Evolutionary conservation across 2,888 invertebrate genomes (phyloP), one percentile per base, ranked within the genome.

Genomic region (Diaphora mendica): DNA sequence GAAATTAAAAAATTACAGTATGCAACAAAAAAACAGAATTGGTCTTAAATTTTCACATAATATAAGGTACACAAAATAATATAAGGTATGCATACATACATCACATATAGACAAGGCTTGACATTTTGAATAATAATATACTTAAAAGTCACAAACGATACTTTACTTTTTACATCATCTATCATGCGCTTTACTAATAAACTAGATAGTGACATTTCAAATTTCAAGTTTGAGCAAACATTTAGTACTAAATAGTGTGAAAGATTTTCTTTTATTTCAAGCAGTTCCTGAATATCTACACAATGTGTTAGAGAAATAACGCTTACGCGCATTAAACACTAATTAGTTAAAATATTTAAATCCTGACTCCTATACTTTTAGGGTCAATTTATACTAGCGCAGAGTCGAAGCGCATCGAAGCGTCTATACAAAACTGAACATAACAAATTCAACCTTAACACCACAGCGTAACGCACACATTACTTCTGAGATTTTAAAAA

Each of bases 161-260:
- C 33, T 17, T 65, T 64, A 66, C 55, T 69, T 70, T 51, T n/a
- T n/a, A n/a, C 73, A 33, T 44, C 8, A 59, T 39, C 69, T n/a
- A 65, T 66, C 75, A 84, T 86, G 84, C 82, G 68, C 23, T 74
- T 74, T 75, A 73, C 74, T 59, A 62, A 80, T 48, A 79, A 68
- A 74, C 69, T 66, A 35, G 23, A 70, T 59, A 77, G 78, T 73
- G 79, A 78, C 76, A 84, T 77, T 87, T 83, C 76, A 83, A 92
- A 93, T 91, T 94, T 93, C 91, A 84, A 92, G 94, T 94, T 94
- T 92, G 93, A 94, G 94, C 85, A 80, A 81, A 84, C 73, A 83
- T 85, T 89, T 86, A 86, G 85, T 83, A 75, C 82, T 80, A 83
- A 78, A 77, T 79, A 68, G 68, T 80, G 77, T 76, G 81, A 82